Percentiles rank a stretch among this genome's conserved stretches.
Conservation (phyloP, 2,888 invertebrate species). For the Sphinx pinastri region DNA sequence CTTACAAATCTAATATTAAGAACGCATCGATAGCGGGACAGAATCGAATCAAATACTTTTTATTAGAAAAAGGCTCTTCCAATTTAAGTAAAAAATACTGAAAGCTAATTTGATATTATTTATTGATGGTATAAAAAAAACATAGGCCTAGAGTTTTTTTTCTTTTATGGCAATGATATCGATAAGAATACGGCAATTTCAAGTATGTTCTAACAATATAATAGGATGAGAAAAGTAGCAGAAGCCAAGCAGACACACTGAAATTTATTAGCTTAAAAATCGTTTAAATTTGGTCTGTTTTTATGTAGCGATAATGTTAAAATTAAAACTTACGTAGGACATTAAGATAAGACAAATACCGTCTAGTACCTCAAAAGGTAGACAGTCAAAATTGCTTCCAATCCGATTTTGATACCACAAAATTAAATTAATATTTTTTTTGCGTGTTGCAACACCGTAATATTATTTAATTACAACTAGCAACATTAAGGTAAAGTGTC, state of each 20-base stretch:
- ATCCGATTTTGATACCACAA: neutral
- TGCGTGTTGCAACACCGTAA: neutral
- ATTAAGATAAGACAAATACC: neutral
- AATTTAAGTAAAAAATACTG: too few relatives aligned
- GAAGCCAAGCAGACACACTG: neutral
- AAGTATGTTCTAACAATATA: neutral
- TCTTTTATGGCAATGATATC: neutral
- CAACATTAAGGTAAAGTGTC: neutral
- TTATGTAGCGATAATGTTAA: neutral
- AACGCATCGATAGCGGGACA: neutral
- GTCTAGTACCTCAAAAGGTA: neutral
- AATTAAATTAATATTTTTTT: neutral
- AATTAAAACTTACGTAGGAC: neutral
- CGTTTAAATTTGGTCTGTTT: neutral
- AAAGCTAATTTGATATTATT: too few relatives aligned
- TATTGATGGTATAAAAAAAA: too few relatives aligned
- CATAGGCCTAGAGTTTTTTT: neutral
- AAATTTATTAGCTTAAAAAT: conserved; percentile 7
- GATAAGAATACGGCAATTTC: too few relatives aligned
- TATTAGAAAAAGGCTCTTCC: too few relatives aligned
- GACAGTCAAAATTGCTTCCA: neutral
- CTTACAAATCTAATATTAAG: conserved; percentile 29
- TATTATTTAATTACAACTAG: neutral
- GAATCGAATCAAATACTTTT: neutral
- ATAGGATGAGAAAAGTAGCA: neutral